Evolutionary conservation across 1,140 invertebrate species (phyloP).

Genomic region (Lycorma delicatula): DNA sequence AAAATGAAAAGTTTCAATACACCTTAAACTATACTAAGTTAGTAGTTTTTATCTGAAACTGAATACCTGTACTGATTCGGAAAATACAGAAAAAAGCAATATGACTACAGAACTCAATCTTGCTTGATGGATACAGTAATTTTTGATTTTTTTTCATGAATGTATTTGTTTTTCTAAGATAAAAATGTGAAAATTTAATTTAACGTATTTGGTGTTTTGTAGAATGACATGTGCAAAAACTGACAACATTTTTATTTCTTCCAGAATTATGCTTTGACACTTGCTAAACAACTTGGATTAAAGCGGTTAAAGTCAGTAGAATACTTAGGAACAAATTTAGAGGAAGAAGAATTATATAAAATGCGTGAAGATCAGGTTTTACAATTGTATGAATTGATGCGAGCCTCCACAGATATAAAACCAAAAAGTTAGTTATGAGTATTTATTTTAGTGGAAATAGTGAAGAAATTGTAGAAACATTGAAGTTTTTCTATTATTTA

Average conservation of each 20-base stretch:
- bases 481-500: too few relatives aligned
- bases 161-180: slow-evolving; percentile 12
- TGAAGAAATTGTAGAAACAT: too few relatives aligned
- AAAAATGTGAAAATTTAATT: slow-evolving; percentile 11
- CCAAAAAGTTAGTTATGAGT: slow-evolving; percentile 24
- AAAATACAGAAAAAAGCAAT: too few relatives aligned
- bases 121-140: too few relatives aligned
- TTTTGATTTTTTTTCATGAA: background rate
- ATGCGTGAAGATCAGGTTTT: slow-evolving; percentile 70
- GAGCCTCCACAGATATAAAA: slow-evolving; percentile 46
- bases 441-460: too few relatives aligned
- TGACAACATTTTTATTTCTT: slow-evolving; percentile 24
- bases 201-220: slow-evolving; percentile 21
- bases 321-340: slow-evolving; percentile 50
- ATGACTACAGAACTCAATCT: too few relatives aligned
- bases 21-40: too few relatives aligned
- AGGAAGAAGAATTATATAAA: slow-evolving; percentile 51
- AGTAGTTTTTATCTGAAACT: too few relatives aligned
- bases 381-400: slow-evolving; percentile 76
- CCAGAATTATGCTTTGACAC: slow-evolving; percentile 63
- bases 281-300: slow-evolving; percentile 63
- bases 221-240: slow-evolving; percentile 13
- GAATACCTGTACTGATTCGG: too few relatives aligned
- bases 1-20: too few relatives aligned
- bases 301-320: slow-evolving; percentile 45